A percentile compares a stretch with the other conserved stretches of the same genome.
Conservation (phyloP, 1,140 invertebrate species). For the Bombus impatiens region DNA sequence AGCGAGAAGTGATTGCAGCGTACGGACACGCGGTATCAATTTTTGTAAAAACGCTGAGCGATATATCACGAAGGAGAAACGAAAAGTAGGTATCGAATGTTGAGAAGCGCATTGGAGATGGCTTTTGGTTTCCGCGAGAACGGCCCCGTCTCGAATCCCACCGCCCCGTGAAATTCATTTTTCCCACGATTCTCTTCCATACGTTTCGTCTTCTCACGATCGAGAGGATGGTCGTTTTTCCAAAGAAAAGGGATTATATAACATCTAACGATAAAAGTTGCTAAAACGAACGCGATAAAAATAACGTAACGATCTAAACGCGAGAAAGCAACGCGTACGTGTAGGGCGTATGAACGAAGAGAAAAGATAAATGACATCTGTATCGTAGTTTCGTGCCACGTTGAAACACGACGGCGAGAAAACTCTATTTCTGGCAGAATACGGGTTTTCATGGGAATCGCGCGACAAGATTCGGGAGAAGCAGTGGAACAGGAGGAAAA, state of each 20-base stretch:
- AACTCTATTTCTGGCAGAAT: slow-evolving; percentile 16
- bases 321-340: not conserved
- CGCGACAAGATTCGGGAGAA: slow-evolving; percentile 19
- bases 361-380: slow-evolving; percentile 1
- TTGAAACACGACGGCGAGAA: slow-evolving; percentile 3
- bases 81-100: not conserved
- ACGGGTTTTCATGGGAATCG: slow-evolving; percentile 36
- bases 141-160: not conserved
- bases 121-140: not conserved
- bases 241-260: not conserved
- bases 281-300: not conserved
- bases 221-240: not conserved
- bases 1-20: too few relatives aligned
- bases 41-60: not conserved
- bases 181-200: not conserved
- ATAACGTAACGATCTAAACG: not conserved
- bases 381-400: not conserved
- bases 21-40: not conserved
- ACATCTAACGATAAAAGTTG: too few relatives aligned
- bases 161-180: not conserved
- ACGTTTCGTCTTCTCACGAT: not conserved
- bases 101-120: not conserved
- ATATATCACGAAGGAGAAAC: not conserved
- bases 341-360: not conserved
- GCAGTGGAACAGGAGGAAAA: not conserved